Percentiles rank a stretch among this genome's conserved stretches.
phyloP scores from a whole-genome alignment of 1,140 invertebrate species.

The Phocides pigmalion region DNA sequence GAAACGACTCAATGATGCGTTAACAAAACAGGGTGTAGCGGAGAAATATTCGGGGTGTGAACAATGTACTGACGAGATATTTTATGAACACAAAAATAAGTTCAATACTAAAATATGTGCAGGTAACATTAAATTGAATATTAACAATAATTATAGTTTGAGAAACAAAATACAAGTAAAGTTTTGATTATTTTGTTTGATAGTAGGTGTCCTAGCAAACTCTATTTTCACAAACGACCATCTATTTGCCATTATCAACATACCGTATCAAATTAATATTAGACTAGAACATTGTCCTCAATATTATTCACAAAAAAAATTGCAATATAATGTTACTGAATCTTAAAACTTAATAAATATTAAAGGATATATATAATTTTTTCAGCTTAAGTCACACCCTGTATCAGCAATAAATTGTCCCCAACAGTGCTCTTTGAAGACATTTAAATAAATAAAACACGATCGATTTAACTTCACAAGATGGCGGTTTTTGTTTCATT shows the following conservation, averaged over 20 bases:
- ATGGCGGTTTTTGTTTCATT: conserved; percentile 31
- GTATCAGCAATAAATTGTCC: conserved; percentile 27
- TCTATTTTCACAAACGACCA: too few species aligned
- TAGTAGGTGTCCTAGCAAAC: too few species aligned
- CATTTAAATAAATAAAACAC: conserved; percentile 45
- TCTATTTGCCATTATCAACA: too few species aligned
- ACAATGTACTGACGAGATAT: conserved; percentile 3
- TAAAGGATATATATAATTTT: neutral
- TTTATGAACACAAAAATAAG: neutral
- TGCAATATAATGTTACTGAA: too few species aligned
- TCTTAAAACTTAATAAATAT: neutral
- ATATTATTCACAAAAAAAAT: too few species aligned
- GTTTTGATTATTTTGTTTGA: too few species aligned
- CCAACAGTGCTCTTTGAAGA: conserved; percentile 28
- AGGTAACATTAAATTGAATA: too few species aligned
- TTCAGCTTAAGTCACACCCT: conserved; percentile 1
- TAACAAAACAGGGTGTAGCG: conserved; percentile 23
- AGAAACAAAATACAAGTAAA: too few species aligned
- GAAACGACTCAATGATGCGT: conserved; percentile 36
- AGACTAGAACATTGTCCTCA: too few species aligned
- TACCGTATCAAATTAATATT: too few species aligned
- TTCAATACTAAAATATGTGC: neutral
- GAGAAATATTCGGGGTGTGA: conserved; percentile 4
- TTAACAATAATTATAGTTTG: too few species aligned
- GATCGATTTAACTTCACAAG: conserved; percentile 42